Evolutionary conservation across 2,113 vertebrate genomes (phyloP), one percentile per base, ranked within the genome.

Genomic region (Scortum barcoo): DNA sequence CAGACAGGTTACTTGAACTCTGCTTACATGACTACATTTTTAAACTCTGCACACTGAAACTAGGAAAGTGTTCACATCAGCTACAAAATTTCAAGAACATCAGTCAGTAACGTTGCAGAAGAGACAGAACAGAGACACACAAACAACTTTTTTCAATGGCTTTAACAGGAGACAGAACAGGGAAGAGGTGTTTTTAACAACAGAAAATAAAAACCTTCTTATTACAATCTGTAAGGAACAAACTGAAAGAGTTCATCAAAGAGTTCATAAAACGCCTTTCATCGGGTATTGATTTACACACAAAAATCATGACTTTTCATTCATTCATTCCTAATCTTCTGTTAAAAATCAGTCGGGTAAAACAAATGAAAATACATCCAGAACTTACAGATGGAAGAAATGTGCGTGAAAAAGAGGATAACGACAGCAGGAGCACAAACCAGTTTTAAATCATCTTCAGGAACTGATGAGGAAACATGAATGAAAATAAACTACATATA

Each of bases 161-260:
- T 92, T 92, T 77, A 89, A 89, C 62, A 81, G 28, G 56, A 86
- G 56, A 81, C 60, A 79, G 30, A 26, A 74, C 33, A 63, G 26
- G 38, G 22, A 61, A 44, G 63, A 70, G 28, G 38, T 72, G 63
- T 72, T 30, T 57, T 76, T 53, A 73, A 75, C 67, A 72, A 77
- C 72, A 72, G 72, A 65, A 68, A 79, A 60, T 33, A 63, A 72
- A 75, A 78, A 66, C 19, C 20, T 24, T 79, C 22, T 67, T 73
- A 48, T 79, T 53, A 85, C 57, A 85, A 70, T 50, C 46, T 54
- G 26, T 72, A 77, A 70, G 65, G 65, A 86, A 85, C 54, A 76
- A 73, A 70, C 54, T 60, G 44, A 81, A 65, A 83, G 20, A 81
- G 57, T 42, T 84, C n/a, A 67, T 78, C 60, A 70, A 76, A 71